Conservation (phyloP, 2,797 vertebrate genomes). For the Coccyzus lansbergi region DNA sequence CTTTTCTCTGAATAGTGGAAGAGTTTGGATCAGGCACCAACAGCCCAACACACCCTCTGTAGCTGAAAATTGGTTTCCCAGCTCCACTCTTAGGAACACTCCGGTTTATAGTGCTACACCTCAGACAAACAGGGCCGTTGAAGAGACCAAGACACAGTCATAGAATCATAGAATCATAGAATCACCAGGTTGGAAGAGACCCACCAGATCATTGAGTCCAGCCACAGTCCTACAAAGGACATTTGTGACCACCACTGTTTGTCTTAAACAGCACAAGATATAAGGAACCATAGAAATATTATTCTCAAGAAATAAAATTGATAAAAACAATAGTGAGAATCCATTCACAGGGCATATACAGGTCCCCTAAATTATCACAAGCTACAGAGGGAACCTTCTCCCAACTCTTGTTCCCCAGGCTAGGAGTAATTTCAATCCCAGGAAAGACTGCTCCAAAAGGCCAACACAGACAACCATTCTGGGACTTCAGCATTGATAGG, state of each 20-base stretch:
- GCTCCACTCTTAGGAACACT: background rate
- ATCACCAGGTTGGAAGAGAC: no score
- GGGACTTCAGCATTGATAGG: background rate
- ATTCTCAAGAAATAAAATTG: background rate
- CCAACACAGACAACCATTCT: background rate
- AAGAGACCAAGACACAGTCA: background rate
- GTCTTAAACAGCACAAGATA: background rate
- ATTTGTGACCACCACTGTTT: background rate
- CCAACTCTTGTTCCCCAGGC: background rate
- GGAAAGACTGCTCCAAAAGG: background rate
- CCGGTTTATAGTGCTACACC: background rate
- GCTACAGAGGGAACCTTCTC: background rate
- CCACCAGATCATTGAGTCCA: no score
- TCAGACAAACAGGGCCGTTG: background rate
- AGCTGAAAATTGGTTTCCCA: background rate
- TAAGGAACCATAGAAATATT: background rate
- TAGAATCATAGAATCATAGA: no score
- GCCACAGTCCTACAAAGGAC: background rate
- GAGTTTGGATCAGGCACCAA: background rate
- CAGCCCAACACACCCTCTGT: rapidly evolving
- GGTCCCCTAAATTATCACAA: background rate
- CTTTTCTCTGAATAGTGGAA: background rate
- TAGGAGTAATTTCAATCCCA: background rate
- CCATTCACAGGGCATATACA: rapidly evolving
- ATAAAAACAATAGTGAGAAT: background rate